Base-by-base conservation (phyloP, 2,888 invertebrate genomes). In the Tachina lurida region DNA sequence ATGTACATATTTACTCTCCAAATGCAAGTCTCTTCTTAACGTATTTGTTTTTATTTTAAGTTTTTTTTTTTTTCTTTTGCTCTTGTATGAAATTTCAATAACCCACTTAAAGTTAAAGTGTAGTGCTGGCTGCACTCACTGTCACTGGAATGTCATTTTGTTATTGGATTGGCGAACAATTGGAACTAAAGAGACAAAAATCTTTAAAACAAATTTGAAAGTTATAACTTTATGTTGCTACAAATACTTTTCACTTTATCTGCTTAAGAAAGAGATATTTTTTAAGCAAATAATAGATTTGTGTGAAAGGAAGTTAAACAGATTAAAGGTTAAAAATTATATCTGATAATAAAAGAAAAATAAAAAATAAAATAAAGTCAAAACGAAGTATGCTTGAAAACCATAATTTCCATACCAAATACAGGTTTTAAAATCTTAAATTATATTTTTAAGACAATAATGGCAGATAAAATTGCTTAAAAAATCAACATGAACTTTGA, bases 31-130 rank as follows among this genome's bases (percentile, higher is more conserved):
- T 49, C 31, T 74, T 22, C 41, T 52, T 15, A 45, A 58, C 19
- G 45, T 60, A 47, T 54, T 54, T 70, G 52, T 52, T 49, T 71
- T 77, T 10, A 39, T 76, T 65, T 70, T 63, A 2, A 83, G 60
- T 65, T 65, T 77, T 19, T 75, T n/a, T n/a, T n/a, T n/a, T n/a
- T n/a, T n/a, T n/a, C n/a, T n/a, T 70, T 47, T 31, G 43, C 52
- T 54, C 67, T 68, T 71, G 19, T 65, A 31, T 31, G 4, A 65
- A 43, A 22, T 73, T 77, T 77, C 65, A 77, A 83, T 76, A 83
- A 83, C 65, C 77, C n/a, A 83, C 83, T 83, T 83, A 67, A 71
- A 67, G 65, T 67, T 65, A 56, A 54, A 75, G 45, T 60, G 52
- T 41, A 83, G 39, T 73, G 67, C 31, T 31, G 31, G 31, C 77